Evolutionary conservation across 64 coral and sea anemone species (phyloP).

Genomic region (Actinia equina): DNA sequence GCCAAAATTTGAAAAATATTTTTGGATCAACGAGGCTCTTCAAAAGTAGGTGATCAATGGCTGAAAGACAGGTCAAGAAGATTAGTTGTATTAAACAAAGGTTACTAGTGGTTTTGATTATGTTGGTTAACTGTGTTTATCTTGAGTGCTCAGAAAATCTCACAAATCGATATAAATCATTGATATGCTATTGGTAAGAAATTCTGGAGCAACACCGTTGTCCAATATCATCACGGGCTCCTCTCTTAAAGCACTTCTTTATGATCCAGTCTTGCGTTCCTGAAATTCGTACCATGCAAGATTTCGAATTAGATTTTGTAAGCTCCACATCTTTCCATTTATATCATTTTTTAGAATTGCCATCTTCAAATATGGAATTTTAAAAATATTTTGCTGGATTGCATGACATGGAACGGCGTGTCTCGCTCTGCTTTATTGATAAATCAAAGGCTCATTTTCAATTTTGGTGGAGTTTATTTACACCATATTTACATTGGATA

Average conservation of each 20-base stretch:
- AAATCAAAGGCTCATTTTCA: neutral
- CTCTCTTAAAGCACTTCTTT: neutral
- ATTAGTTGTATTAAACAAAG: neutral
- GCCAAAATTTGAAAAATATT: neutral
- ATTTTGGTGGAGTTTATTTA: conserved; percentile 1
- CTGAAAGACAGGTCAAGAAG: neutral
- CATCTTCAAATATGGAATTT: too few relatives aligned
- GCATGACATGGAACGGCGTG: too few relatives aligned
- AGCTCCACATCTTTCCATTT: too few relatives aligned
- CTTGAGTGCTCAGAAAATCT: neutral
- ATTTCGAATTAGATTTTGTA: too few relatives aligned
- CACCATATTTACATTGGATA: conserved; percentile 5
- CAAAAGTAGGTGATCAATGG: neutral
- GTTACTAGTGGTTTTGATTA: neutral
- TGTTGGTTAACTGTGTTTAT: neutral
- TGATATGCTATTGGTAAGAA: neutral
- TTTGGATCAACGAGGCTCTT: neutral
- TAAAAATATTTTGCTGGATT: too few relatives aligned
- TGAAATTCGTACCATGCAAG: too few relatives aligned
- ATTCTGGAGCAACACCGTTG: neutral
- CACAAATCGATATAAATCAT: neutral
- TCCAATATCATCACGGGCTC: neutral
- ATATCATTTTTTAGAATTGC: too few relatives aligned
- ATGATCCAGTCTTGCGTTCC: too few relatives aligned
- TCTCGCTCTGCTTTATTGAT: too few relatives aligned